phyloP scores from a whole-genome alignment of 1,140 invertebrate species.

The Papilio machaon region DNA sequence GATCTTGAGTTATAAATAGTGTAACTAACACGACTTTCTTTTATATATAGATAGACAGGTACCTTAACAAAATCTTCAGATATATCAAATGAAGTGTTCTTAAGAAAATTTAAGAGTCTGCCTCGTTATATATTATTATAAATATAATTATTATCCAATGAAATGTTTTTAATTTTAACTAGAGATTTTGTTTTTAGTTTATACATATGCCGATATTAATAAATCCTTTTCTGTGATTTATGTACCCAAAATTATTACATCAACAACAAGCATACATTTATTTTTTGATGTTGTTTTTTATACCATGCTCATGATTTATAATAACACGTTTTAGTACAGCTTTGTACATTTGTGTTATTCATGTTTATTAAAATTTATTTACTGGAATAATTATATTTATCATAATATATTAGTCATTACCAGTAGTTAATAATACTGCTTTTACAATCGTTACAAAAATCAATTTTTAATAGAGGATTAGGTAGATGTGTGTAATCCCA shows the following conservation, averaged over 20 bases:
- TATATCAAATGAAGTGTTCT: background rate
- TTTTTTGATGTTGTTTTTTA: background rate
- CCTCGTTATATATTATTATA: background rate
- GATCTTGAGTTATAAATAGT: too few relatives aligned
- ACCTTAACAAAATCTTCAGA: background rate
- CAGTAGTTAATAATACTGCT: background rate
- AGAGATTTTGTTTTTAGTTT: background rate
- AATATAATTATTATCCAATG: background rate
- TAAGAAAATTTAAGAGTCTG: background rate
- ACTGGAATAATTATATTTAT: background rate
- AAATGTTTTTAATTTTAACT: background rate
- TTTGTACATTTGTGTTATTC: background rate
- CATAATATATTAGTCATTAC: background rate
- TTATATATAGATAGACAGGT: too few relatives aligned
- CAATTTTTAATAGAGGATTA: too few relatives aligned
- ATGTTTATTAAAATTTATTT: background rate
- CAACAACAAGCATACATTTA: background rate
- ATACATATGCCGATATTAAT: background rate
- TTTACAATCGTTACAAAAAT: background rate
- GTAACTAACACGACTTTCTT: too few relatives aligned
- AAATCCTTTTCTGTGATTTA: background rate
- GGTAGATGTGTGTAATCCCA: background rate
- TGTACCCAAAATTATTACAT: constrained; percentile 2
- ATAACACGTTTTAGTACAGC: background rate
- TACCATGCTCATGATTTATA: background rate